Base-by-base conservation (phyloP, 2,888 invertebrate species). In the Stenurella melanura region DNA sequence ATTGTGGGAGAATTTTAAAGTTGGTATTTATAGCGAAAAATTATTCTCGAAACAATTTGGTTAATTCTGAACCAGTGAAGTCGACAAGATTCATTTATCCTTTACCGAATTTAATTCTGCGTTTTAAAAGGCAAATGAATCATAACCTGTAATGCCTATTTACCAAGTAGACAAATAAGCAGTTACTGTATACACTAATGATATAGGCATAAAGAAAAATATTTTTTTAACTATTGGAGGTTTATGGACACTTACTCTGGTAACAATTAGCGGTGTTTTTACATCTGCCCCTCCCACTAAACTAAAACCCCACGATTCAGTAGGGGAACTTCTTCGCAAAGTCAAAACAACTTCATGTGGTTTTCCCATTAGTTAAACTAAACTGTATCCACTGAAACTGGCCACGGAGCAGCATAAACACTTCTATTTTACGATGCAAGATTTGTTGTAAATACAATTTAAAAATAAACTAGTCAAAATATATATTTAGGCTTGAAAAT, bases 271-370 rank as follows among this genome's bases (percentile, higher is more conserved):
- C 79, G 97, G 96, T 70, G 95, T 94, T 87, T 95, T 94, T 86
- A 96, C 93, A 91, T 97, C 96, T 82, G 95, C 93, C 85, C 96
- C 96, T 85, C 97, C 97, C 82, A 96, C 95, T 84, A 97, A 92
- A 85, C 96, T 93, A 86, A 97, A 95, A 77, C 97, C 97, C 96
- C 96, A 97, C 87, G 94, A 94, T 86, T 93, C 93, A 83, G 92
- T 92, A 83, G 92, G 92, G 86, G 93, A 92, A 86, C 94, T 93
- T 83, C 96, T 93, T 85, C 92, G 92, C 86, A 96, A 92, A 83
- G 92, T 93, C 87, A 96, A 93, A 86, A 94, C 93, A 89, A 96
- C 92, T 88, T 95, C 94, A 88, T 95, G 95, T 89, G 93, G 91
- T 89, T 93, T 94, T 90, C 93, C 93, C 93, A 87, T 87, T 80